Evolutionary conservation across 2,797 vertebrate species (phyloP).

Genomic region (Paguma larvata): DNA sequence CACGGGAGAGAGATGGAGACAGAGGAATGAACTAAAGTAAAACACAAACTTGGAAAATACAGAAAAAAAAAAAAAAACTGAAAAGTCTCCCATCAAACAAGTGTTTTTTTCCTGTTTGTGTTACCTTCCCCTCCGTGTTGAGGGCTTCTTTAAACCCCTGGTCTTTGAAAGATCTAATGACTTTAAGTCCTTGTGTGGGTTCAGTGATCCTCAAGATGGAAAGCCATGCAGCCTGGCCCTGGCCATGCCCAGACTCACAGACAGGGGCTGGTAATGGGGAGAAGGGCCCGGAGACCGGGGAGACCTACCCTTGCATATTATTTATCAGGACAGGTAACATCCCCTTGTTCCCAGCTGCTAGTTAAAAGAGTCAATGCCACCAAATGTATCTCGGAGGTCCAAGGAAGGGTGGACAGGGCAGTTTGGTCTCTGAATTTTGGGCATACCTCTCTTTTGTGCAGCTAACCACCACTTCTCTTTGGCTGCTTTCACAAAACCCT

Average conservation of each 20-base stretch:
- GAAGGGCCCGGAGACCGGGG: background rate
- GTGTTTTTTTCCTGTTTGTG: slow-evolving; percentile 66
- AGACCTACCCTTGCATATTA: background rate
- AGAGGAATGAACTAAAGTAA: slow-evolving; percentile 78
- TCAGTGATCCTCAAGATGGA: background rate
- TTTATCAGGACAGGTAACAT: background rate
- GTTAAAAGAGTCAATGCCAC: background rate
- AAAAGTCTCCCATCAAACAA: slow-evolving; percentile 77
- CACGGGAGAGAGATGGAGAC: slow-evolving; percentile 71
- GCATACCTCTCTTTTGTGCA: background rate
- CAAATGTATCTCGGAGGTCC: background rate
- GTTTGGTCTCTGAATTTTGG: background rate
- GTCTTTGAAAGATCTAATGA: slow-evolving; percentile 57
- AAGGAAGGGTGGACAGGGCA: background rate
- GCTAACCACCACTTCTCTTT: background rate
- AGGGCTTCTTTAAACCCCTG: slow-evolving; percentile 65
- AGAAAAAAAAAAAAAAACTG: slow-evolving; percentile 24
- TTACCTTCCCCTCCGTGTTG: background rate
- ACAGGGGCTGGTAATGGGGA: background rate
- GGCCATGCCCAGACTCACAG: background rate
- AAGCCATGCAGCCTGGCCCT: background rate
- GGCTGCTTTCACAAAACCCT: background rate
- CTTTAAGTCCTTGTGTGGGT: slow-evolving; percentile 23
- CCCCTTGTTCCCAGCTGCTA: background rate
- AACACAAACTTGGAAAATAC: slow-evolving; percentile 78